Conservation (phyloP, 2,888 invertebrate genomes). For the Melinaea marsaeus region DNA sequence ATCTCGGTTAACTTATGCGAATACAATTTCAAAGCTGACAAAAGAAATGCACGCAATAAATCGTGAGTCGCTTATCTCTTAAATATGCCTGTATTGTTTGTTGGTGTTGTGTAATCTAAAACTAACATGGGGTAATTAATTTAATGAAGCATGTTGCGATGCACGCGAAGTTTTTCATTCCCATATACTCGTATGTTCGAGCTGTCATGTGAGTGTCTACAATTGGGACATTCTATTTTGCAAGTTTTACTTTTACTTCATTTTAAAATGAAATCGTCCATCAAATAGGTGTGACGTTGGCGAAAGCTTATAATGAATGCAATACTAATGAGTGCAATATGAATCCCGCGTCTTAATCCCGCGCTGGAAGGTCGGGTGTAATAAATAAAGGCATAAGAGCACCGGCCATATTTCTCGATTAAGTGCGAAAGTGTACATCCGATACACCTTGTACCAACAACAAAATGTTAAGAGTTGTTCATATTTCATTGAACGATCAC, state of each 20-base stretch:
- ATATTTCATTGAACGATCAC: constrained; percentile 33
- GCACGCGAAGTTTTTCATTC: constrained; percentile 67
- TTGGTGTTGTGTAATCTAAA: constrained; percentile 65
- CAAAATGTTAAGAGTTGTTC: constrained; percentile 30
- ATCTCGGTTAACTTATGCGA: constrained; percentile 78
- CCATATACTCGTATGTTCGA: constrained; percentile 47
- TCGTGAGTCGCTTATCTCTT: constrained; percentile 68
- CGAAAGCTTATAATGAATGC: constrained; percentile 54
- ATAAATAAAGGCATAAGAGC: constrained; percentile 76
- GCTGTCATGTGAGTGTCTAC: constrained; percentile 40
- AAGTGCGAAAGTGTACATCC: constrained; percentile 72
- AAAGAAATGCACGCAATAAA: constrained; percentile 78
- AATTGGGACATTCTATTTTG: constrained; percentile 57
- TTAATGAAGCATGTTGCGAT: constrained; percentile 64
- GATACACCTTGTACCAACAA: constrained; percentile 34
- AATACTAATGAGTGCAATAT: constrained; percentile 71
- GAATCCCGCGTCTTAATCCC: constrained; percentile 71
- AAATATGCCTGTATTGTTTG: constrained; percentile 71
- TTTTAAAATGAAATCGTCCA: background rate
- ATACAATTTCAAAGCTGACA: constrained; percentile 79
- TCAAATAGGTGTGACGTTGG: constrained; percentile 8
- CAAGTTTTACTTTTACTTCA: too few relatives aligned
- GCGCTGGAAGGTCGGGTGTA: constrained; percentile 50
- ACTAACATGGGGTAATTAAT: constrained; percentile 73
- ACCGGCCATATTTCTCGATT: constrained; percentile 77